phyloP scores from a whole-genome alignment of 2,888 invertebrate species.

The Thera obeliscata region DNA sequence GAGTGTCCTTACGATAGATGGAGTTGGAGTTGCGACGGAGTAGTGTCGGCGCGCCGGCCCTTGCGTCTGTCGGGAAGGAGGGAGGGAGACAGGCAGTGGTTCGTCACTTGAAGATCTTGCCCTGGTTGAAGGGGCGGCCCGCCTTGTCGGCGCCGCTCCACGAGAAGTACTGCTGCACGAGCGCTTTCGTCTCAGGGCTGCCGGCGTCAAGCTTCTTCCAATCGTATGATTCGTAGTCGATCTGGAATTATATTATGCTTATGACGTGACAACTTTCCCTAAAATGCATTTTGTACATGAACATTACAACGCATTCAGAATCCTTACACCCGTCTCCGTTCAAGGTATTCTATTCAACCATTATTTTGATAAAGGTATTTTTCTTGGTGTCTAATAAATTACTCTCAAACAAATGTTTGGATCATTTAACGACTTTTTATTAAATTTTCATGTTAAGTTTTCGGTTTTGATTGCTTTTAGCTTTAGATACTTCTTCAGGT shows the following conservation, averaged over 20 bases:
- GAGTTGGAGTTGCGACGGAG: slow-evolving; percentile 15
- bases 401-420: too few species aligned
- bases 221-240: slow-evolving; percentile 97
- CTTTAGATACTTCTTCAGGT: too few species aligned
- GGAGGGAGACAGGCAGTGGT: slow-evolving; percentile 1
- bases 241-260: slow-evolving; percentile 52
- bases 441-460: too few species aligned
- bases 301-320: too few species aligned
- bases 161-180: slow-evolving; percentile 95
- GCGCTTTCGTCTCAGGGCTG: slow-evolving; percentile 91
- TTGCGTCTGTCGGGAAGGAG: neutral
- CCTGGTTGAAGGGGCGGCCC: slow-evolving; percentile 98
- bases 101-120: slow-evolving; percentile 98
- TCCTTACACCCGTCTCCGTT: too few species aligned
- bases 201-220: slow-evolving; percentile 97
- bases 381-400: too few species aligned
- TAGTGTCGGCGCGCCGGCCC: neutral
- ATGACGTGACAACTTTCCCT: too few species aligned
- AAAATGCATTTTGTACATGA: too few species aligned
- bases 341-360: too few species aligned
- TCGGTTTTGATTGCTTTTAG: too few species aligned
- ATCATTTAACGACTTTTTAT: too few species aligned
- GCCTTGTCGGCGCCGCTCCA: slow-evolving; percentile 94
- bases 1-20: slow-evolving; percentile 31
- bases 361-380: too few species aligned